These are phyloP conservation scores for Parnassius apollo DNA, from an alignment of 2,888 invertebrate genomes.

Conservation along the genomic window DNA sequence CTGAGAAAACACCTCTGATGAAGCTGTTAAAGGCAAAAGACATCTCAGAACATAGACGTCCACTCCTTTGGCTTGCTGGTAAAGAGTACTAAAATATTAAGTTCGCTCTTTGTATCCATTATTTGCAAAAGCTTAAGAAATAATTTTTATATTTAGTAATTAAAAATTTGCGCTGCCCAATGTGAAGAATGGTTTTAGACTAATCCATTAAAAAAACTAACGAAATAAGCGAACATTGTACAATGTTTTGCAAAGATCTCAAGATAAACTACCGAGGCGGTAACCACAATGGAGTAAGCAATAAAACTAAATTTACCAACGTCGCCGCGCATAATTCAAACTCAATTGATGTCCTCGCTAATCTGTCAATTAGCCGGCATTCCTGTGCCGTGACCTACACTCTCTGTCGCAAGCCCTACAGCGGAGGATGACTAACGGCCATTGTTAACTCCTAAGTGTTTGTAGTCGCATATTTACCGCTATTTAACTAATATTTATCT, in stretches of 20 bases:
- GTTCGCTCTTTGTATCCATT: too few relatives aligned
- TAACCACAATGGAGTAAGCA: constrained; percentile 28
- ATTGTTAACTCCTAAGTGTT: constrained; percentile 37
- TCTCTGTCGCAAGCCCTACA: constrained; percentile 43
- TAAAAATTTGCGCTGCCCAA: too few relatives aligned
- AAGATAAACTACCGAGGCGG: constrained; percentile 26
- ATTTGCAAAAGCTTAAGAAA: too few relatives aligned
- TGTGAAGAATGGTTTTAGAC: too few relatives aligned
- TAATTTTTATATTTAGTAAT: too few relatives aligned
- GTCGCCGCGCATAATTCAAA: constrained; percentile 41
- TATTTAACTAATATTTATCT: constrained; percentile 19
- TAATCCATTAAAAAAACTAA: too few relatives aligned
- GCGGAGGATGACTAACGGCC: constrained; percentile 51
- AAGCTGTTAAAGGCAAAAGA: too few relatives aligned
- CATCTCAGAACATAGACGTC: too few relatives aligned
- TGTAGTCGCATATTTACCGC: constrained; percentile 16
- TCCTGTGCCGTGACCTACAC: constrained; percentile 68
- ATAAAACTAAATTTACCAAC: constrained; percentile 29
- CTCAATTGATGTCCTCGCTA: constrained; percentile 53
- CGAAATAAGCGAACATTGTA: constrained; percentile 11
- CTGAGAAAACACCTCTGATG: too few relatives aligned
- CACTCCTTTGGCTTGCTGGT: too few relatives aligned
- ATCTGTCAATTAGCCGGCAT: constrained; percentile 73
- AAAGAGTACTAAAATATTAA: too few relatives aligned
- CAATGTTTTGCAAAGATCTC: constrained; percentile 21